Evolutionary conservation across 2,888 invertebrate genomes (phyloP).

Genomic region (Cynaeus angustus): DNA sequence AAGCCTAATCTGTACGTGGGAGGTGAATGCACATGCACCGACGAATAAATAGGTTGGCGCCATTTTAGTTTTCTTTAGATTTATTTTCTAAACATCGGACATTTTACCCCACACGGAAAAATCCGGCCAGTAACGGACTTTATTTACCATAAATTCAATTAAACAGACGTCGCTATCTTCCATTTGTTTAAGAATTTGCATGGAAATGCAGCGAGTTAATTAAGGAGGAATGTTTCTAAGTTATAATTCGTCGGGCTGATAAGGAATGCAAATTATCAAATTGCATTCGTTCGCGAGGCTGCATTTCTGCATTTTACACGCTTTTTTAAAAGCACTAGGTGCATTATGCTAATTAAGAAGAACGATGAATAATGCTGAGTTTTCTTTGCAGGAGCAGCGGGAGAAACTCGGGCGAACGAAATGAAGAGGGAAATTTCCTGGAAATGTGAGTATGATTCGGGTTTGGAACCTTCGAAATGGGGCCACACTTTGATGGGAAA

Average conservation of each 20-base stretch:
- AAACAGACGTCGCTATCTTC: conserved; percentile 41
- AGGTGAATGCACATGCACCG: conserved; percentile 37
- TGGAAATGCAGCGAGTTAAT: conserved; percentile 49
- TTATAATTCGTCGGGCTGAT: conserved; percentile 44
- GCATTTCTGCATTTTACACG: conserved; percentile 27
- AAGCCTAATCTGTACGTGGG: conserved; percentile 37
- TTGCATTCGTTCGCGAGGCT: conserved; percentile 27
- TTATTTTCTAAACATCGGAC: conserved; percentile 3
- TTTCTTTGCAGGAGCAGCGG: too few relatives aligned
- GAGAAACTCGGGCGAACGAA: too few relatives aligned
- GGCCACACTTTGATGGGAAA: too few relatives aligned
- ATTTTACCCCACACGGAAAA: conserved; percentile 21
- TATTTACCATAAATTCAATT: conserved; percentile 51
- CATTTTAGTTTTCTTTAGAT: conserved; percentile 36
- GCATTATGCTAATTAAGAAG: conserved; percentile 21
- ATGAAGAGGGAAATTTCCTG: too few relatives aligned
- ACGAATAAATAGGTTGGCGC: conserved; percentile 40
- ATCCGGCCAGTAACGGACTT: conserved; percentile 36
- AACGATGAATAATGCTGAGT: too few relatives aligned
- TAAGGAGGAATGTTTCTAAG: conserved; percentile 49
- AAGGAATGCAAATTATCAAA: conserved; percentile 47
- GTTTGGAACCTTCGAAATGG: too few relatives aligned
- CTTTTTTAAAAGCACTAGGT: conserved; percentile 18
- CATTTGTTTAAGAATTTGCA: conserved; percentile 47
- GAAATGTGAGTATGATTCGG: too few relatives aligned